Percentiles rank a stretch among this genome's conserved stretches.
Evolutionary conservation across 2,797 vertebrate species (phyloP).

Genomic region (Danio jaintianensis): DNA sequence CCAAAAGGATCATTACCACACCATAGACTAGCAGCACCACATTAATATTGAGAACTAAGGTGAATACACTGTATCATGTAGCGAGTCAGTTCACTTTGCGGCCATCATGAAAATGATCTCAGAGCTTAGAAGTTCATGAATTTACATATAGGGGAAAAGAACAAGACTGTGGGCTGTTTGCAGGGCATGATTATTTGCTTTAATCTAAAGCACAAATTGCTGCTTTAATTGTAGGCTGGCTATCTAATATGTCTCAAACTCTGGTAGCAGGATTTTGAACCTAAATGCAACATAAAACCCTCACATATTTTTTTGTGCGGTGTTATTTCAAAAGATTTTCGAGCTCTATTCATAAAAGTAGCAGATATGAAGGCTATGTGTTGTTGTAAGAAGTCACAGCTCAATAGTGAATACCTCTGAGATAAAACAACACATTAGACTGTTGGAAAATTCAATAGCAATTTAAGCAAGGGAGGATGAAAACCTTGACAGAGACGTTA

Average conservation of each 20-base stretch:
- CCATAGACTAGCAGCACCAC: not conserved
- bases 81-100: not conserved
- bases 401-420: constrained; percentile 39
- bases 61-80: not conserved
- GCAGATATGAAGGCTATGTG: constrained; percentile 13
- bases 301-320: not conserved
- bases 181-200: not conserved
- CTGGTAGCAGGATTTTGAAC: not conserved
- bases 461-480: constrained; percentile 67
- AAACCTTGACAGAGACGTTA: constrained; percentile 66
- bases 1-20: not conserved
- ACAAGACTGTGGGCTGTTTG: not conserved
- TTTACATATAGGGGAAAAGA: too few relatives aligned
- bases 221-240: not conserved
- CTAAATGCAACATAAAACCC: not conserved
- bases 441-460: constrained; percentile 72
- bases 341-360: not conserved
- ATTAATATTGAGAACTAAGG: not conserved
- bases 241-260: not conserved
- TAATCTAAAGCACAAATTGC: not conserved
- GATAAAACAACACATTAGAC: constrained; percentile 64
- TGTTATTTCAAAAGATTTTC: not conserved
- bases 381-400: constrained; percentile 24
- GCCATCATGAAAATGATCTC: not conserved
- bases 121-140: not conserved